Evolutionary conservation across 2,113 vertebrate genomes (phyloP).

Genomic region (Mirounga angustirostris): DNA sequence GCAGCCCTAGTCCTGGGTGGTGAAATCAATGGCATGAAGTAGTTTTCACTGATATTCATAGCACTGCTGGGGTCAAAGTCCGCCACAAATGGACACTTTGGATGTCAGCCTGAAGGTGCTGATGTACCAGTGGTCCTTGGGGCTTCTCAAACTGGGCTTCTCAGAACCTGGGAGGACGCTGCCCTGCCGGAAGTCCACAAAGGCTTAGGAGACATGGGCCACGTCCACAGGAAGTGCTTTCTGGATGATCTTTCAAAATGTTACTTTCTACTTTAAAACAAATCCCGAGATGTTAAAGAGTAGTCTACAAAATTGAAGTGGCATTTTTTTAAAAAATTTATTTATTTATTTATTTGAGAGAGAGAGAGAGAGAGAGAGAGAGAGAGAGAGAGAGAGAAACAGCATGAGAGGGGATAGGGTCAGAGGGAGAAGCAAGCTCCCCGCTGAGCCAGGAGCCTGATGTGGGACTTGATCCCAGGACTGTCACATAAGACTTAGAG

Average conservation of each 20-base stretch:
- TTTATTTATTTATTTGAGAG: too few relatives aligned
- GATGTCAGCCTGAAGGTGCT: not conserved
- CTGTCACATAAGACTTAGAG: not conserved
- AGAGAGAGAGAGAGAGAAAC: too few relatives aligned
- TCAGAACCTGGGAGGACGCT: not conserved
- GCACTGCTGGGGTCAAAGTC: not conserved
- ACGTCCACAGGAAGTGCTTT: not conserved
- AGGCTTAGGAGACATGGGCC: not conserved
- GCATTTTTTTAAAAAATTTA: not conserved
- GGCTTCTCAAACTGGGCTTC: not conserved
- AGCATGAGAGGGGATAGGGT: too few relatives aligned
- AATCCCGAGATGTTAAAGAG: not conserved
- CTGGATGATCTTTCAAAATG: not conserved
- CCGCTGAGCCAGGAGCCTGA: too few relatives aligned
- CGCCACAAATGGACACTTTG: not conserved
- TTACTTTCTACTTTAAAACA: not conserved
- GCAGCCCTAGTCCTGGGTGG: not conserved
- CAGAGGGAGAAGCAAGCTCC: too few relatives aligned
- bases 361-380: too few relatives aligned
- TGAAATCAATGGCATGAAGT: too few relatives aligned
- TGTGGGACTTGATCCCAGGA: too few relatives aligned
- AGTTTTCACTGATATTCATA: not conserved
- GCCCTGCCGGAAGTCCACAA: not conserved
- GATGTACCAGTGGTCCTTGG: rapidly evolving
- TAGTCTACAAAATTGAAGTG: not conserved